Evolutionary conservation across 2,797 vertebrate genomes (phyloP), one percentile per base, ranked within the genome.

Genomic region (Rhinogobio ventralis): DNA sequence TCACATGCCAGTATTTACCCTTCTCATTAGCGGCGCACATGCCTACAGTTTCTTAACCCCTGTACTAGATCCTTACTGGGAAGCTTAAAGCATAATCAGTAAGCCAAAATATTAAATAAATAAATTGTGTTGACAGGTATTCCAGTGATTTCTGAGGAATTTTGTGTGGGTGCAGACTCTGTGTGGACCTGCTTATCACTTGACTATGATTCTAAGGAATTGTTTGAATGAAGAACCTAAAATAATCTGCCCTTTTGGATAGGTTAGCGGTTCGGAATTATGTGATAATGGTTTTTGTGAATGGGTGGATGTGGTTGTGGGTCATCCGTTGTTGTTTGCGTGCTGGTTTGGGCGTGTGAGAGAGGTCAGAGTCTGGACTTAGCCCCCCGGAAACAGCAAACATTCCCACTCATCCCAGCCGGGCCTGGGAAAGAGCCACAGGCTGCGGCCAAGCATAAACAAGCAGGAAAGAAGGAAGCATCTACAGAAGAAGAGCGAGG

Each of bases 301-400:
- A 49, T 68, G 67, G 15, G 30, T 81, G 62, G 30, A 62, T 86
- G 73, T 55, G 46, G 69, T 66, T 66, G 42, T 19, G 62, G 62
- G 68, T 79, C 75, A 84, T 83, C 45, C 28, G 4, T 55, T 69
- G 5, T 20, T 79, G 60, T 80, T 68, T 46, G 23, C 30, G 2
- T 19, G 17, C 33, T 9, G 20, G 53, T 66, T 57, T 81, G 73
- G 10, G 15, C n/a, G 9, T 78, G 62, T 51, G 45, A 68, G 53
- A 62, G 72, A 51, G 72, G 46, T 15, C 17, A 2, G 55, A 57
- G 46, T 69, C 62, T 69, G 75, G 55, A 46, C 39, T 33, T 36
- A 84, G 39, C 84, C 64, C 68, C 80, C 75, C 62, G 72, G 75
- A 83, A 80, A 66, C 57, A 39, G 62, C 51, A 72, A 71, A 89